Percentiles rank a stretch among this genome's conserved stretches.
Evolutionary conservation across 2,888 invertebrate species (phyloP).

Genomic region (Halictus ligatus): DNA sequence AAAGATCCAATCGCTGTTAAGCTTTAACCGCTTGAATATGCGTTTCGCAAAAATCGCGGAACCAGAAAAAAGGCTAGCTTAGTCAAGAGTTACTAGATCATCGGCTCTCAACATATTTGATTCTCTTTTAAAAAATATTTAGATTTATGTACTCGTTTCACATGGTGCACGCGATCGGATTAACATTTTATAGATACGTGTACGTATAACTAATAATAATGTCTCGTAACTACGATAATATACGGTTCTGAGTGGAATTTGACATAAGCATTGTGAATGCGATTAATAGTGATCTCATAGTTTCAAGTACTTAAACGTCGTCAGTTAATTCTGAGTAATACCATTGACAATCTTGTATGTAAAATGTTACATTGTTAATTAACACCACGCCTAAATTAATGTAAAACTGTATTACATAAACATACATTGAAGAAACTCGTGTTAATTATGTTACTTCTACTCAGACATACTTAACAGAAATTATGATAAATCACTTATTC

Average conservation of each 20-base stretch:
- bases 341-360: conserved; percentile 77
- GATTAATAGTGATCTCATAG: conserved; percentile 49
- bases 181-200: conserved; percentile 20
- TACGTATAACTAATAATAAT: conserved; percentile 13
- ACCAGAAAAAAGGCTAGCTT: conserved; percentile 29
- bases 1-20: conserved; percentile 43
- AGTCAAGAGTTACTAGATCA: conserved; percentile 29
- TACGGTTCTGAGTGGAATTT: conserved; percentile 24
- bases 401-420: conserved; percentile 74
- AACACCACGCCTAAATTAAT: conserved; percentile 45
- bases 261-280: conserved; percentile 33
- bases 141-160: conserved; percentile 17
- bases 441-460: conserved; percentile 59
- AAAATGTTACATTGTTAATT: conserved; percentile 68
- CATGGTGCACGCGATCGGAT: conserved; percentile 13
- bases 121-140: conserved; percentile 17
- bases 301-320: conserved; percentile 29
- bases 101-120: conserved; percentile 14
- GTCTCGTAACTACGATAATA: conserved; percentile 3
- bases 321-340: conserved; percentile 52
- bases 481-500: background rate
- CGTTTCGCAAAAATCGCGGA: conserved; percentile 28
- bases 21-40: conserved; percentile 22
- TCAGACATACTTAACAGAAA: conserved; percentile 39
- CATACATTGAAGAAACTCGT: background rate